These are phyloP conservation scores for Torymus texanus DNA, from an alignment of 2,888 invertebrate species.

Conservation along the genomic window DNA sequence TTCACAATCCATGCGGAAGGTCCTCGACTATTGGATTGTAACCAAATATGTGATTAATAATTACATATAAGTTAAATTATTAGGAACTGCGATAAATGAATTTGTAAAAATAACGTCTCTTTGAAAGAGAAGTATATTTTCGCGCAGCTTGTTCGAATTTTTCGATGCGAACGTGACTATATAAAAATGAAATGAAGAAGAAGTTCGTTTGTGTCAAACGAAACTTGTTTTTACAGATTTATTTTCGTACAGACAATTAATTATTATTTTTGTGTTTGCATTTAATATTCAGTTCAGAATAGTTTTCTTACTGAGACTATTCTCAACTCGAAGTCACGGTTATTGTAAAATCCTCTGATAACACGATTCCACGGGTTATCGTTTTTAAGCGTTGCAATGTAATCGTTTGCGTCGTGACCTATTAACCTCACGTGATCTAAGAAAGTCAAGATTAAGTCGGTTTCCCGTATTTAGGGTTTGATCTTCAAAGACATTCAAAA, in stretches of 20 bases:
- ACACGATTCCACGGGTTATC: constrained; percentile 63
- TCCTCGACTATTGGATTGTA: constrained; percentile 83
- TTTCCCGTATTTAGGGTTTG: constrained; percentile 19
- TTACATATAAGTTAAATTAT: not conserved
- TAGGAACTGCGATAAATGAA: constrained; percentile 7
- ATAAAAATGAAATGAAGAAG: too few species aligned
- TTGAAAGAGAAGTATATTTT: constrained; percentile 4
- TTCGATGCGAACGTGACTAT: not conserved
- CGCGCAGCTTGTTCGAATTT: not conserved
- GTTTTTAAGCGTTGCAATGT: constrained; percentile 35
- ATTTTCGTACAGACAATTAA: not conserved
- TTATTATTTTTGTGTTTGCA: not conserved
- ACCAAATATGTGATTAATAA: not conserved
- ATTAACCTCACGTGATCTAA: constrained; percentile 68
- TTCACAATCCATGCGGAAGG: constrained; percentile 85
- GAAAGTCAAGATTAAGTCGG: constrained; percentile 36
- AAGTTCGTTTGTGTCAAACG: constrained; percentile 26
- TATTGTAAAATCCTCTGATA: constrained; percentile 59
- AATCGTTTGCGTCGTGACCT: constrained; percentile 56
- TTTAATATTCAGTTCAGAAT: constrained; percentile 22
- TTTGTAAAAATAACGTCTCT: constrained; percentile 16
- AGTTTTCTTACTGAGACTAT: constrained; percentile 25
- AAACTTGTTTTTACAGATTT: constrained; percentile 7
- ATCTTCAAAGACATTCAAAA: not conserved
- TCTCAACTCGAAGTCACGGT: constrained; percentile 57